Evolutionary conservation across 2,888 invertebrate genomes (phyloP).

Genomic region (Xiphydria camelus): DNA sequence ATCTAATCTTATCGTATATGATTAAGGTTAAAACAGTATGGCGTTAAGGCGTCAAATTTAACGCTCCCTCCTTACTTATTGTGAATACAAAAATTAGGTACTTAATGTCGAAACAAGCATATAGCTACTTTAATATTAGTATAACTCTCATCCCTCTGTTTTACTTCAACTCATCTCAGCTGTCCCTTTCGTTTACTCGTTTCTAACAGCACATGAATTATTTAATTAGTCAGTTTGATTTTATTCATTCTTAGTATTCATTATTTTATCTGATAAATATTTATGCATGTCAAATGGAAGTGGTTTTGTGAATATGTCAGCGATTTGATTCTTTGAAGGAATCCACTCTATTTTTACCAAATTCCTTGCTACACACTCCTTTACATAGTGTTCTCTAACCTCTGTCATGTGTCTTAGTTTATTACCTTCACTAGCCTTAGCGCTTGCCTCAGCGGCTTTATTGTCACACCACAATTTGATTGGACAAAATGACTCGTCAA

Average conservation of each 20-base stretch:
- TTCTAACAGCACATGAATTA: background rate
- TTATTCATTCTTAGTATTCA: background rate
- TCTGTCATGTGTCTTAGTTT: slow-evolving; percentile 19
- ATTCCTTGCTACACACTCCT: slow-evolving; percentile 19
- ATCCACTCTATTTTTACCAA: slow-evolving; percentile 19
- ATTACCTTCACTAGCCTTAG: slow-evolving; percentile 15
- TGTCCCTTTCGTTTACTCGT: background rate
- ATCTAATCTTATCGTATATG: background rate
- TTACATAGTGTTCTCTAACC: slow-evolving; percentile 16
- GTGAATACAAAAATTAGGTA: too few species aligned
- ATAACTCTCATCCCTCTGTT: background rate
- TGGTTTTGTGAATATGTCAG: slow-evolving; percentile 20
- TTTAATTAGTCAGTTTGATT: background rate
- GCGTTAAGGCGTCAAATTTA: too few species aligned
- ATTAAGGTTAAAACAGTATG: background rate
- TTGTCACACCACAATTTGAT: slow-evolving; percentile 27
- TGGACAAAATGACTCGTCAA: slow-evolving; percentile 18
- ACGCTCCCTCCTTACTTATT: too few species aligned
- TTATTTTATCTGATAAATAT: background rate
- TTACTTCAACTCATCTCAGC: background rate
- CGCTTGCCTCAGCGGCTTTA: slow-evolving; percentile 22
- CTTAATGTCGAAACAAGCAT: too few species aligned
- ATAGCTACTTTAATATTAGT: background rate
- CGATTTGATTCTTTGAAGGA: slow-evolving; percentile 20
- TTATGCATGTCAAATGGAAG: slow-evolving; percentile 7